phyloP scores from a whole-genome alignment of 2,888 invertebrate species.

The Dasypogon diadema region DNA sequence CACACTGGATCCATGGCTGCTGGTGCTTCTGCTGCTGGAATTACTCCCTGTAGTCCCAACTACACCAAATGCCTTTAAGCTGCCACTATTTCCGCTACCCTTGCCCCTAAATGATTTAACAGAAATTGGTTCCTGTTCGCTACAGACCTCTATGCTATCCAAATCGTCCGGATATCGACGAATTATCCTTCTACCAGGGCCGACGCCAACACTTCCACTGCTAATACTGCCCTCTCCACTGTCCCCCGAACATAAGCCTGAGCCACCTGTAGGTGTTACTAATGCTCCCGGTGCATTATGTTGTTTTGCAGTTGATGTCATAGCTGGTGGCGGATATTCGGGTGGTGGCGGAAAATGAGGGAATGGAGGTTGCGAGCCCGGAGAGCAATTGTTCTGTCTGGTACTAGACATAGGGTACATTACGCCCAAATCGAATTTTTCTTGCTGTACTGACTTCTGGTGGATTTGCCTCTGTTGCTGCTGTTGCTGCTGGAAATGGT shows the following conservation, averaged over 20 bases:
- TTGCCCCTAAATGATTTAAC: constrained; percentile 57
- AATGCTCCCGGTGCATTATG: constrained; percentile 11
- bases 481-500: constrained; percentile 58
- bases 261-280: constrained; percentile 43
- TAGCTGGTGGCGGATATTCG: constrained; percentile 69
- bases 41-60: constrained; percentile 29
- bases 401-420: constrained; percentile 42
- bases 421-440: constrained; percentile 42
- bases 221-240: constrained; percentile 59
- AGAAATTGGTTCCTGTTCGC: constrained; percentile 62
- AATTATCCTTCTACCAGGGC: constrained; percentile 61
- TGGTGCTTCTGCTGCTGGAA: constrained; percentile 44
- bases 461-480: constrained; percentile 47
- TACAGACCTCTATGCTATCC: constrained; percentile 67
- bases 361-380: constrained; percentile 62
- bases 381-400: constrained; percentile 48
- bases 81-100: constrained; percentile 6
- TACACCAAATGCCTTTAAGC: constrained; percentile 27
- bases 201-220: constrained; percentile 58
- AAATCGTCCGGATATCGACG: constrained; percentile 65
- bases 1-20: constrained; percentile 22
- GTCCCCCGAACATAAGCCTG: constrained; percentile 40
- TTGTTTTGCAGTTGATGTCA: constrained; percentile 59
- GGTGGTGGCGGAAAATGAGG: constrained; percentile 83
- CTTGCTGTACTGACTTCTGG: constrained; percentile 29